phyloP scores from a whole-genome alignment of 2,888 invertebrate genomes.

The Eulithis prunata region DNA sequence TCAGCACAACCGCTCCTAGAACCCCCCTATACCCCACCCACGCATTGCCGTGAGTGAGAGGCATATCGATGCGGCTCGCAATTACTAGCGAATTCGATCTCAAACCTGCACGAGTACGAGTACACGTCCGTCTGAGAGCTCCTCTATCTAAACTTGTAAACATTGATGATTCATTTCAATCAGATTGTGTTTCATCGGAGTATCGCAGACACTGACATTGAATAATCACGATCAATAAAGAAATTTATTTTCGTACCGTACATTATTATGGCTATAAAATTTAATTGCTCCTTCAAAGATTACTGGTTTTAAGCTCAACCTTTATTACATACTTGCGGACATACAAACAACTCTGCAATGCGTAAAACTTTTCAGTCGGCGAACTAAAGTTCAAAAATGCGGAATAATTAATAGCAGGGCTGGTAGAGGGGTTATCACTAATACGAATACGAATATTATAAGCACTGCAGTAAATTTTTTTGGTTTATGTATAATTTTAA shows the following conservation, averaged over 20 bases:
- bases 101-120: slow-evolving; percentile 27
- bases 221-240: slow-evolving; percentile 33
- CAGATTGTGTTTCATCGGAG: slow-evolving; percentile 27
- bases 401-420: slow-evolving; percentile 23
- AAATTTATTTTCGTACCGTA: slow-evolving; percentile 20
- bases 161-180: slow-evolving; percentile 41
- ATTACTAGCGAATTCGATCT: slow-evolving; percentile 42
- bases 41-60: slow-evolving; percentile 24
- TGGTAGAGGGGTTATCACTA: not conserved
- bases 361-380: slow-evolving; percentile 23
- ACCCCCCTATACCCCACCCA: slow-evolving; percentile 32
- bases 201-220: slow-evolving; percentile 30
- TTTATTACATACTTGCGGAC: slow-evolving; percentile 18
- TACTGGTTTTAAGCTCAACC: slow-evolving; percentile 24
- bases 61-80: slow-evolving; percentile 34
- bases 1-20: slow-evolving; percentile 58
- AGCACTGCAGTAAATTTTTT: not conserved
- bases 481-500: not conserved
- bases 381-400: slow-evolving; percentile 21
- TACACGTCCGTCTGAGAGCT: slow-evolving; percentile 23
- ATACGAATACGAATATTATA: not conserved
- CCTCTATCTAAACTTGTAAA: slow-evolving; percentile 33
- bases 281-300: slow-evolving; percentile 28
- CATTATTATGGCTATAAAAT: slow-evolving; percentile 21
- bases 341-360: slow-evolving; percentile 24